These are phyloP conservation scores for Siniperca scherzeri DNA, from an alignment of 2,797 vertebrate species.

Conservation along the genomic window DNA sequence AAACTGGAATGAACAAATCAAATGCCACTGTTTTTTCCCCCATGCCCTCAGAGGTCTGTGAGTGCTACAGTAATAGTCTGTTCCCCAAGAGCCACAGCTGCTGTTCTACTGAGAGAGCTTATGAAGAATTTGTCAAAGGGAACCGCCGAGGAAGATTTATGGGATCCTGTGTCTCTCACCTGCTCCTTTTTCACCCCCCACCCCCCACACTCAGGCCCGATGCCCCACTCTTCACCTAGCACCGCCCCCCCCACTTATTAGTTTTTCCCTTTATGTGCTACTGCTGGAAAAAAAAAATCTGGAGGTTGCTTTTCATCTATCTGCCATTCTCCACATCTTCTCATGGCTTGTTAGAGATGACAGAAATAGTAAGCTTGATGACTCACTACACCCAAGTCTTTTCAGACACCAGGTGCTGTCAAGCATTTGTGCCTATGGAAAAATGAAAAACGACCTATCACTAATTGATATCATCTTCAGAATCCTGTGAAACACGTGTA, in stretches of 20 bases:
- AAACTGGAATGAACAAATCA: constrained; percentile 24
- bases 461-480: constrained; percentile 40
- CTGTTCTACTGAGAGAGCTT: constrained; percentile 58
- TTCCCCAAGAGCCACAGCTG: constrained; percentile 63
- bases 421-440: constrained; percentile 43
- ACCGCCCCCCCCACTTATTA: not conserved
- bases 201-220: not conserved
- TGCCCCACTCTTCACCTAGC: constrained; percentile 11
- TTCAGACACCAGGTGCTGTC: constrained; percentile 64
- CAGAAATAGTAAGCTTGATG: constrained; percentile 60
- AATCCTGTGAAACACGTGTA: constrained; percentile 39
- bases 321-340: constrained; percentile 11
- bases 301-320: constrained; percentile 44
- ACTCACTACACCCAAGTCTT: constrained; percentile 63
- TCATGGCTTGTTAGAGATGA: constrained; percentile 51
- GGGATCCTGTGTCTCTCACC: constrained; percentile 45
- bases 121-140: constrained; percentile 63
- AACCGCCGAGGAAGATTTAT: constrained; percentile 64
- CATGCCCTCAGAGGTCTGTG: constrained; percentile 32
- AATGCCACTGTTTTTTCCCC: not conserved
- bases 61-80: constrained; percentile 46
- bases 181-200: constrained; percentile 38
- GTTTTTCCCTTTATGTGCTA: constrained; percentile 25
- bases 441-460: constrained; percentile 13
- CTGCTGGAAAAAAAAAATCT: constrained; percentile 19